A percentile compares a stretch with the other conserved stretches of the same genome.
Conservation (phyloP, 1,140 invertebrate species). For the Amphibalanus amphitrite region DNA sequence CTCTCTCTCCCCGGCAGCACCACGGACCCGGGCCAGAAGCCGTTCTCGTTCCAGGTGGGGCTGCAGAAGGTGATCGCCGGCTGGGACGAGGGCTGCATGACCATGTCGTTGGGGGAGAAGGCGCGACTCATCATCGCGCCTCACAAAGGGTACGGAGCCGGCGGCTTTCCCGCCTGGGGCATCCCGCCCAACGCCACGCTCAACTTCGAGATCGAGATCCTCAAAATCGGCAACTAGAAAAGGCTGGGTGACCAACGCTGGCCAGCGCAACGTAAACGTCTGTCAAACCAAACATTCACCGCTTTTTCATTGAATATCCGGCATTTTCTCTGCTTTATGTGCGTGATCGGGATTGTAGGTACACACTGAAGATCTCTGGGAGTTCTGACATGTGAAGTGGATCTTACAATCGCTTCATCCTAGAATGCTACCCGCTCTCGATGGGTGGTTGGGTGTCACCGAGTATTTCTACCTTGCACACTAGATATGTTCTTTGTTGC, state of each 20-base stretch:
- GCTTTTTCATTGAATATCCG: too few species aligned
- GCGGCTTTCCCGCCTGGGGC: not conserved
- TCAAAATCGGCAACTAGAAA: not conserved
- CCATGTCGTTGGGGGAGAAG: not conserved
- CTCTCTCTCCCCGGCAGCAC: not conserved
- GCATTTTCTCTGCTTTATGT: too few species aligned
- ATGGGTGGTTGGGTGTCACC: too few species aligned
- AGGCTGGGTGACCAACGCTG: not conserved
- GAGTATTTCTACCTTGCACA: too few species aligned
- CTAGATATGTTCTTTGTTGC: too few species aligned
- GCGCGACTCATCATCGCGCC: not conserved
- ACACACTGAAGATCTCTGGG: too few species aligned
- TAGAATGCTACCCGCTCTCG: too few species aligned
- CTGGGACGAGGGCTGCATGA: slow-evolving; percentile 4
- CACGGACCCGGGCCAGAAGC: not conserved
- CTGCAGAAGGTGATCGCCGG: not conserved
- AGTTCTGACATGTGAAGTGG: too few species aligned
- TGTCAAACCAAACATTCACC: too few species aligned
- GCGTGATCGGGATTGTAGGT: too few species aligned
- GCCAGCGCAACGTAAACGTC: too few species aligned
- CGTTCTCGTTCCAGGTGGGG: slow-evolving; percentile 2
- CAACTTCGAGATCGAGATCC: slow-evolving; percentile 3
- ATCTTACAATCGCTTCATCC: too few species aligned
- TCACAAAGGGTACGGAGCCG: slow-evolving; percentile 1
- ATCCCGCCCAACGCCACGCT: slow-evolving; percentile 1